phyloP scores from a whole-genome alignment of 1,140 invertebrate genomes.

The Drosophila pectinifera region DNA sequence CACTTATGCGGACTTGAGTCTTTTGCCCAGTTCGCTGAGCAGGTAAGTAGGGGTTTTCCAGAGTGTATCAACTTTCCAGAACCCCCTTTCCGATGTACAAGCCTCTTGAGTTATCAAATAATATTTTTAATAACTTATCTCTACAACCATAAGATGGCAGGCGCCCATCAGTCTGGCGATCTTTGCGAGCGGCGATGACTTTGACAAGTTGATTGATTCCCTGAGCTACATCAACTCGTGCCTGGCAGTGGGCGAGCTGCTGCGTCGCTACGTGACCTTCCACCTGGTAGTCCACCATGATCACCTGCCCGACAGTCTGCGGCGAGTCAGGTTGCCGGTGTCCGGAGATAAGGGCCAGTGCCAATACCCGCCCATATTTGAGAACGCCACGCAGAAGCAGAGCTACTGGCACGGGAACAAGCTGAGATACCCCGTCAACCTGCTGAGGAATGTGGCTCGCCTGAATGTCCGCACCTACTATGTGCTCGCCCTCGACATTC shows the following conservation, averaged over 20 bases:
- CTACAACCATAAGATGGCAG: slow-evolving; percentile 85
- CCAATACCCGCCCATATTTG: background rate
- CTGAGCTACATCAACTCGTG: slow-evolving; percentile 89
- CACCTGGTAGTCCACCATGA: slow-evolving; percentile 93
- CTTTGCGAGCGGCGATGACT: slow-evolving; percentile 90
- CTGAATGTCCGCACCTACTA: slow-evolving; percentile 35
- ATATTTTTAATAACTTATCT: background rate
- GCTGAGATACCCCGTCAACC: slow-evolving; percentile 36
- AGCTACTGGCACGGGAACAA: slow-evolving; percentile 20
- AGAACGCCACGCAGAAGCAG: background rate
- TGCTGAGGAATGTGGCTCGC: slow-evolving; percentile 41
- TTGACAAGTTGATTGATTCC: slow-evolving; percentile 87
- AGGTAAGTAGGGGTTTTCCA: slow-evolving; percentile 22
- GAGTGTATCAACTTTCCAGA: too few species aligned
- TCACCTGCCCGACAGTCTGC: slow-evolving; percentile 89
- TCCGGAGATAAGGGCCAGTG: background rate
- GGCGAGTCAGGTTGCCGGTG: slow-evolving; percentile 86
- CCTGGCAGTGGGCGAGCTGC: slow-evolving; percentile 86
- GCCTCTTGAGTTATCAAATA: too few species aligned
- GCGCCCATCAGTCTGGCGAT: slow-evolving; percentile 90
- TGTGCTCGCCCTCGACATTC: slow-evolving; percentile 34
- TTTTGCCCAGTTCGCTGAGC: slow-evolving; percentile 12
- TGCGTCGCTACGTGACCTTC: slow-evolving; percentile 91
- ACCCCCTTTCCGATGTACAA: too few species aligned
- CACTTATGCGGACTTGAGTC: slow-evolving; percentile 26